Evolutionary conservation across 2,888 invertebrate species (phyloP).

Genomic region (Mactromeris polynyma): DNA sequence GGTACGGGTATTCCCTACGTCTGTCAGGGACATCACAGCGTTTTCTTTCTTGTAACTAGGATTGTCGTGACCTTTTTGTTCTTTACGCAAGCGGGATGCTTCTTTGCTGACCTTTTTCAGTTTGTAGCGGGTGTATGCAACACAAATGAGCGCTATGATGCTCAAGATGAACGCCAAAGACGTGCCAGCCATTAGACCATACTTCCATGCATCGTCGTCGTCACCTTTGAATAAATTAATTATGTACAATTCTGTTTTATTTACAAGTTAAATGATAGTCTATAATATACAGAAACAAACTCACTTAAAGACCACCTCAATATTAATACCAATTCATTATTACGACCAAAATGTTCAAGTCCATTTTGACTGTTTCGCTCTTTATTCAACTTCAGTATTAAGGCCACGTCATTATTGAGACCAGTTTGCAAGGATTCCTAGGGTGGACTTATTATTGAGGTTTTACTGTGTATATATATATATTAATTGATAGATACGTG

Average conservation of each 20-base stretch:
- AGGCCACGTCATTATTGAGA: too few species aligned
- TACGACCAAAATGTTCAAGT: too few species aligned
- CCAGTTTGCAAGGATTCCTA: too few species aligned
- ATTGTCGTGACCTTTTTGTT: background rate
- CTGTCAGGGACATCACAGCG: background rate
- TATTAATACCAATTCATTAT: too few species aligned
- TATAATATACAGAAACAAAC: too few species aligned
- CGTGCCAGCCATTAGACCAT: conserved; percentile 7
- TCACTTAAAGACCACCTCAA: too few species aligned
- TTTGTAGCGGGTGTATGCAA: background rate
- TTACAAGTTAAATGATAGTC: too few species aligned
- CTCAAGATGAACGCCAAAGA: conserved; percentile 23
- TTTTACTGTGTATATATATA: background rate
- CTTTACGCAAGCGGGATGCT: background rate
- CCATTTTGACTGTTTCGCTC: too few species aligned
- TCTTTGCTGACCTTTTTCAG: background rate
- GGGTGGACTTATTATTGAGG: too few species aligned
- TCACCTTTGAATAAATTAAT: background rate
- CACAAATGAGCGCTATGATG: background rate
- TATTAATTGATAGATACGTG: background rate
- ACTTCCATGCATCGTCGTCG: conserved; percentile 12
- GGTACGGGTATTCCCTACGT: background rate
- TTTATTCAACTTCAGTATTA: too few species aligned
- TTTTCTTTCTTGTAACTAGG: background rate
- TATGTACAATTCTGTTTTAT: too few species aligned